A percentile compares a stretch with the other conserved stretches of the same genome.
Evolutionary conservation across 1,140 invertebrate species (phyloP).

Genomic region (Vanessa atalanta): DNA sequence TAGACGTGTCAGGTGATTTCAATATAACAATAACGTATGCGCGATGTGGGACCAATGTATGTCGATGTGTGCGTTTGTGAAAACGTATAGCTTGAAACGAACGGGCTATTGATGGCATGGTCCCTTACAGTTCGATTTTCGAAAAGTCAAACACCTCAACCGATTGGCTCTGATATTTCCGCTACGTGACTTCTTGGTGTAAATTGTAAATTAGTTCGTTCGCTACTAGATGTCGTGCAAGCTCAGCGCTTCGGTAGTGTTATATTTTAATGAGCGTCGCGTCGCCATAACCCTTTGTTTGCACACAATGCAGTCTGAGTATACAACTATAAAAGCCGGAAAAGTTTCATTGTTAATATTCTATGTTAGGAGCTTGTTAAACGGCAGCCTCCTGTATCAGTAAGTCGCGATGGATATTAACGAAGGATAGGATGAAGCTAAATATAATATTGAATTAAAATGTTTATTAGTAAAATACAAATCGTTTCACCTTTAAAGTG

Average conservation of each 20-base stretch:
- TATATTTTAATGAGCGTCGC: constrained; percentile 54
- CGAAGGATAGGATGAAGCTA: constrained; percentile 3
- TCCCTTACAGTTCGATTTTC: constrained; percentile 15
- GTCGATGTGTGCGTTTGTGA: constrained; percentile 30
- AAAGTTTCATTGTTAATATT: constrained; percentile 58
- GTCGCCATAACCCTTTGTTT: constrained; percentile 53
- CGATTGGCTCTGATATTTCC: background rate
- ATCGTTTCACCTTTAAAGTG: too few relatives aligned
- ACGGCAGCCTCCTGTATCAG: constrained; percentile 30
- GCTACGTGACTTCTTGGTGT: constrained; percentile 19
- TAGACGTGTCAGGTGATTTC: constrained; percentile 46
- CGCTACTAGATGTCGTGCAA: constrained; percentile 33
- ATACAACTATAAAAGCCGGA: constrained; percentile 32
- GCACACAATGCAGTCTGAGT: constrained; percentile 60
- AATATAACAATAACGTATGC: constrained; percentile 11
- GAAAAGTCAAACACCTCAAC: background rate
- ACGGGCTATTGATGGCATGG: constrained; percentile 18
- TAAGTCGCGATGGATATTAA: constrained; percentile 13
- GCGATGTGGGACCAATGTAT: background rate
- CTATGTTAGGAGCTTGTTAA: constrained; percentile 48
- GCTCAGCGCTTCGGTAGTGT: constrained; percentile 36
- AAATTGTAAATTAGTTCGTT: constrained; percentile 32
- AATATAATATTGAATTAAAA: too few relatives aligned
- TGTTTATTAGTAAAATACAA: background rate
- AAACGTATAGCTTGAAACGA: constrained; percentile 13